Evolutionary conservation across 1,140 invertebrate genomes (phyloP).

Genomic region (Leptoteleia sp.): DNA sequence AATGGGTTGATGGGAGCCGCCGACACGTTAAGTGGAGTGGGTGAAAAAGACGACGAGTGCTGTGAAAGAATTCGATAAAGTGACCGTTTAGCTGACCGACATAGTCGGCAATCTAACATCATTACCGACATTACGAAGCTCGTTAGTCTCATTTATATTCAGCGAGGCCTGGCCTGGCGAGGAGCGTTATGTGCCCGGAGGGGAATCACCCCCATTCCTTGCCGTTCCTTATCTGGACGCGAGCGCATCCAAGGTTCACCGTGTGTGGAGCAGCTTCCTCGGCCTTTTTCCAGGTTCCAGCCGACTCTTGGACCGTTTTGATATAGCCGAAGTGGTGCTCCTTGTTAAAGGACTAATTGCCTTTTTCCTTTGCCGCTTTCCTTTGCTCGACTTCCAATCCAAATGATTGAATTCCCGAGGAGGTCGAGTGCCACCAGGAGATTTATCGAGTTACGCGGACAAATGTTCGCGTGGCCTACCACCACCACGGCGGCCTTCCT

Average conservation of each 20-base stretch:
- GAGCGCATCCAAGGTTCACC: slow-evolving; percentile 11
- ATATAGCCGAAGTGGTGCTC: slow-evolving; percentile 10
- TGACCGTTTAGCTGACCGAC: slow-evolving; percentile 64
- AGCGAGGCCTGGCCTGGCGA: slow-evolving; percentile 59
- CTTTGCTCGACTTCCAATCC: not conserved
- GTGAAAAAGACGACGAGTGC: too few relatives aligned
- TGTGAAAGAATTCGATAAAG: slow-evolving; percentile 61
- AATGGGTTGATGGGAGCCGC: too few relatives aligned
- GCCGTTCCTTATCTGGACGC: slow-evolving; percentile 36
- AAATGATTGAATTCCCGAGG: slow-evolving; percentile 1
- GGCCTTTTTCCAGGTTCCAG: slow-evolving; percentile 39
- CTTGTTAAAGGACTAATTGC: slow-evolving; percentile 30
- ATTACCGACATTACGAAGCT: slow-evolving; percentile 80
- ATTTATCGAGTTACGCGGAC: too few relatives aligned
- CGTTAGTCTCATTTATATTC: slow-evolving; percentile 82
- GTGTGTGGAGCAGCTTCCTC: slow-evolving; percentile 25
- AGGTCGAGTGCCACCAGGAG: too few relatives aligned
- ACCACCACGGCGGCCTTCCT: too few relatives aligned
- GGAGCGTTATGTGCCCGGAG: slow-evolving; percentile 53
- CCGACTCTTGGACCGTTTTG: slow-evolving; percentile 22
- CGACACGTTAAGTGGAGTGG: too few relatives aligned
- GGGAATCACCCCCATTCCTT: slow-evolving; percentile 40
- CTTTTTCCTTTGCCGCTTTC: too few relatives aligned
- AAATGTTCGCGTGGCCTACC: too few relatives aligned
- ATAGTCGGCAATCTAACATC: slow-evolving; percentile 78